These are phyloP conservation scores for Mormyrops boulengeri DNA, from an alignment of 2,797 vertebrate genomes.

Conservation along the genomic window DNA sequence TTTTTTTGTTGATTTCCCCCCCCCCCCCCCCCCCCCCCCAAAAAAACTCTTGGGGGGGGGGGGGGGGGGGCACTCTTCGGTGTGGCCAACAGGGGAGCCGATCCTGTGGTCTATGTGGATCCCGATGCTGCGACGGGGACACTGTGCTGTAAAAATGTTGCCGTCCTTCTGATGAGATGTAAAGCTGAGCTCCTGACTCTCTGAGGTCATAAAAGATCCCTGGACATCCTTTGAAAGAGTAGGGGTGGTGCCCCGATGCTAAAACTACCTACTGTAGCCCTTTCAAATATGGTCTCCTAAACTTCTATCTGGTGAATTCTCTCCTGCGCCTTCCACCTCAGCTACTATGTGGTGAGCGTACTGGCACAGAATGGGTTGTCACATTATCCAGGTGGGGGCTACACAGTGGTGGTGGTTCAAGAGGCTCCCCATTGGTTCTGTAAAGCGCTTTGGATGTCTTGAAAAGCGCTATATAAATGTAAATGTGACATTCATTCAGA, in stretches of 20 bases:
- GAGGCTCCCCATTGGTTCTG: neutral
- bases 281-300: neutral
- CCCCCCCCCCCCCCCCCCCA: neutral
- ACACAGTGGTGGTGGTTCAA: neutral
- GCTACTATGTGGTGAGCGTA: neutral
- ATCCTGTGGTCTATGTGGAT: neutral
- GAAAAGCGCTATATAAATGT: neutral
- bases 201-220: neutral
- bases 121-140: neutral
- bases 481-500: neutral
- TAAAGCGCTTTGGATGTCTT: neutral
- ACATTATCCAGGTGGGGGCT: neutral
- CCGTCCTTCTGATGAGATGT: neutral
- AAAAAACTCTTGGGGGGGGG: too few relatives aligned
- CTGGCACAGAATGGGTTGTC: neutral
- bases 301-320: neutral
- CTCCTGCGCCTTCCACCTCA: neutral
- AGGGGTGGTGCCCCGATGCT: neutral
- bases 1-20: too few relatives aligned
- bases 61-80: neutral
- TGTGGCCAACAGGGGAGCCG: neutral
- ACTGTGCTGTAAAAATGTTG: neutral
- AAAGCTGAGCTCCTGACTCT: neutral
- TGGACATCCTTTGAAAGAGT: neutral
- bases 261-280: neutral